Evolutionary conservation across 2,113 vertebrate genomes (phyloP).

Genomic region (Pogonocichla stellata): DNA sequence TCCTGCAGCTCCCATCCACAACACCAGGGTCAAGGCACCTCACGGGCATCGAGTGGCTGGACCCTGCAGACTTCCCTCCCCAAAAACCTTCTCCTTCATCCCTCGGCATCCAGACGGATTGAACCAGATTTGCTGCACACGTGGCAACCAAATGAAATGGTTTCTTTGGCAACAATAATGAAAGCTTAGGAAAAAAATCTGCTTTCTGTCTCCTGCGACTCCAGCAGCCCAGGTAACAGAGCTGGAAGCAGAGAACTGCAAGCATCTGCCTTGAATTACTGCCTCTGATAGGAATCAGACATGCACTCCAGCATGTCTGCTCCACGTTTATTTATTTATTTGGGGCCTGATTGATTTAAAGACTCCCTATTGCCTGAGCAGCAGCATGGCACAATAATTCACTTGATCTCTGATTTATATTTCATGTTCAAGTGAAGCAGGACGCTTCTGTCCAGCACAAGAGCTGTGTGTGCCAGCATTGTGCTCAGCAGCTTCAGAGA

Average conservation of each 20-base stretch:
- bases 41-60: fast-evolving
- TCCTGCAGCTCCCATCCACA: neutral
- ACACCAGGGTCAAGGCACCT: fast-evolving
- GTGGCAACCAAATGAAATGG: conserved; percentile 45
- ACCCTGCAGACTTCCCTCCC: neutral
- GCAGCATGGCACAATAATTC: conserved; percentile 53
- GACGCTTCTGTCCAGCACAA: neutral
- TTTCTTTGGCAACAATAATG: conserved; percentile 61
- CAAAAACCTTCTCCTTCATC: neutral
- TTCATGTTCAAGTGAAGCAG: conserved; percentile 11
- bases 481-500: neutral
- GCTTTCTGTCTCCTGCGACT: conserved; percentile 1
- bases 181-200: neutral
- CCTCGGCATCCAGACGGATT: neutral
- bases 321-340: conserved; percentile 60
- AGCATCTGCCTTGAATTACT: conserved; percentile 53
- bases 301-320: conserved; percentile 47
- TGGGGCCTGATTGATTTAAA: conserved; percentile 58
- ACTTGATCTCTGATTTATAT: conserved; percentile 60
- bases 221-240: conserved; percentile 44
- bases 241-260: neutral
- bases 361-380: conserved; percentile 47
- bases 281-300: conserved; percentile 58
- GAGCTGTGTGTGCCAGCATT: neutral
- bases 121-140: neutral